These are phyloP conservation scores for Spongilla lacustris DNA, from an alignment of 37 sponge, comb jelly and placozoan species.

Conservation along the genomic window DNA sequence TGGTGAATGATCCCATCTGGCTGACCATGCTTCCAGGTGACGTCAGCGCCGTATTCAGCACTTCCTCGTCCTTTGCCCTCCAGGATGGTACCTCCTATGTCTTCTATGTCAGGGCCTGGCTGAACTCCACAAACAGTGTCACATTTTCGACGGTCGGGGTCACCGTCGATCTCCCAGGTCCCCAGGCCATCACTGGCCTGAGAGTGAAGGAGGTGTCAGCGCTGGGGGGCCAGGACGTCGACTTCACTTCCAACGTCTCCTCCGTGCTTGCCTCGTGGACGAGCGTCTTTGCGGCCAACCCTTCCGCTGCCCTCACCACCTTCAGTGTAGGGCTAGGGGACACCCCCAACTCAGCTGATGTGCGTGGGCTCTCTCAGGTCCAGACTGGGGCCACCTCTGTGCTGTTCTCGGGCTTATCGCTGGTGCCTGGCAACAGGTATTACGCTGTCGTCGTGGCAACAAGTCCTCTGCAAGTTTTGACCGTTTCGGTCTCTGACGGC, in stretches of 20 bases:
- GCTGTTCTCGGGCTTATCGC: neutral
- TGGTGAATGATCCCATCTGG: constrained; percentile 44
- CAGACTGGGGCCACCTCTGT: neutral
- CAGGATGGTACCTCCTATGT: constrained; percentile 62
- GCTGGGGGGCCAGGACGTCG: constrained; percentile 21
- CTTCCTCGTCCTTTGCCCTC: constrained; percentile 31
- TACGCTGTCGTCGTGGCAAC: constrained; percentile 37
- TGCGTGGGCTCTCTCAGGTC: constrained; percentile 19
- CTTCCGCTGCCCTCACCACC: neutral
- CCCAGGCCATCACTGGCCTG: constrained; percentile 11
- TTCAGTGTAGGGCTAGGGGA: constrained; percentile 64
- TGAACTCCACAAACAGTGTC: constrained; percentile 35
- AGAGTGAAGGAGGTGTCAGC: constrained; percentile 37
- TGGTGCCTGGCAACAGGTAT: constrained; percentile 33
- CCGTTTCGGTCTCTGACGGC: constrained; percentile 63
- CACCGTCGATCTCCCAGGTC: constrained; percentile 54
- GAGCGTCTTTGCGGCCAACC: constrained; percentile 51
- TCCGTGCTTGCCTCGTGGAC: constrained; percentile 48
- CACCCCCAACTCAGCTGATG: constrained; percentile 41
- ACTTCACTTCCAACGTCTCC: constrained; percentile 20
- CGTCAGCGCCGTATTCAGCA: constrained; percentile 23
- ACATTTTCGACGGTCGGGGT: constrained; percentile 62
- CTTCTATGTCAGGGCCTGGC: constrained; percentile 76
- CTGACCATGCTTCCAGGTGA: neutral
- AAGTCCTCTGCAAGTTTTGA: constrained; percentile 16